Evolutionary conservation across 1,140 invertebrate species (phyloP).

Genomic region (Bombyx mori): ASM3026992v2 NC_085135.1:9815501-9816000

Average conservation of each 20-base stretch:
- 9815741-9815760: conserved; percentile 16
- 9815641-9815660: conserved; percentile 8
- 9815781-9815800: conserved; percentile 28
- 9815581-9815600: conserved; percentile 11
- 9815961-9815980: background rate
- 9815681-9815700: conserved; percentile 5
- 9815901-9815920: conserved; percentile 11
- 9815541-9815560: conserved; percentile 42
- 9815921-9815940: conserved; percentile 7
- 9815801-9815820: conserved; percentile 8
- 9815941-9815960: conserved; percentile 8
- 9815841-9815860: conserved; percentile 5
- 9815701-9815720: conserved; percentile 10
- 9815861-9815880: conserved; percentile 11
- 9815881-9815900: conserved; percentile 8
- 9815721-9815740: conserved; percentile 8
- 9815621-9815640: background rate
- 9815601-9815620: conserved; percentile 4
- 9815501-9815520: conserved; percentile 46
- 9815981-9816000: conserved; percentile 1
- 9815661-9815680: conserved; percentile 1
- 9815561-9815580: conserved; percentile 6
- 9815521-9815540: conserved; percentile 45
- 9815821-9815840: conserved; percentile 13
- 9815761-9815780: conserved; percentile 24